Base-by-base conservation (phyloP, 2,888 invertebrate genomes). In the Melanostoma scalare region DNA sequence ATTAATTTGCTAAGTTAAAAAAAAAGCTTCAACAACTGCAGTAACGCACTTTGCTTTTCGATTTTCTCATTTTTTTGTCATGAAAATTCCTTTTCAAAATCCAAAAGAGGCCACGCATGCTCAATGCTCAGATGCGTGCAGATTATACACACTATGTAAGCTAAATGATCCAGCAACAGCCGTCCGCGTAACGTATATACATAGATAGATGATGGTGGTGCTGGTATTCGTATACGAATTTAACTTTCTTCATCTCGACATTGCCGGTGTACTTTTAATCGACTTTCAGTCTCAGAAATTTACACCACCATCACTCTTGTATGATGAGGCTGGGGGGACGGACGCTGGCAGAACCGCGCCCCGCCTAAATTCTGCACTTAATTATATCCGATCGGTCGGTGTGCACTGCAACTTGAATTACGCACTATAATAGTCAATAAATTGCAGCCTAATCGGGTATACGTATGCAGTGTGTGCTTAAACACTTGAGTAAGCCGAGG, bases 371-470 rank as follows among this genome's bases (percentile, higher is more conserved):
- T 79, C 71, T 75, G 79, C 79, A 84, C 84, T 84, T 84, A 84
- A 84, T 84, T 79, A 84, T 84, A 79, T 84, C 84, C 60, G 75
- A 84, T 79, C 79, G 74, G 48, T 56, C 67, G 69, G 42, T 75
- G 79, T 71, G 71, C 79, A 79, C 67, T 79, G 84, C 84, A 84
- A 84, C 84, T 84, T 84, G 84, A 84, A 84, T 84, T 84, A 84
- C 84, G 84, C 84, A 79, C 84, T 67, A 60, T 84, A 84, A 79
- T 84, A 75, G 79, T 75, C 79, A 79, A 75, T 84, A 84, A 84
- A 84, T 84, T 75, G 84, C 60, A 40, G 46, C 71, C 84, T 84
- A 84, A 84, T 79, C 74, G 75, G 71, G 71, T 75, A 74, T 61
- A 79, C 55, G 53, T 67, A 67, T 53, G 20, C 60, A 60, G 79